phyloP scores from a whole-genome alignment of 2,113 vertebrate species.

The Suncus etruscus region DNA sequence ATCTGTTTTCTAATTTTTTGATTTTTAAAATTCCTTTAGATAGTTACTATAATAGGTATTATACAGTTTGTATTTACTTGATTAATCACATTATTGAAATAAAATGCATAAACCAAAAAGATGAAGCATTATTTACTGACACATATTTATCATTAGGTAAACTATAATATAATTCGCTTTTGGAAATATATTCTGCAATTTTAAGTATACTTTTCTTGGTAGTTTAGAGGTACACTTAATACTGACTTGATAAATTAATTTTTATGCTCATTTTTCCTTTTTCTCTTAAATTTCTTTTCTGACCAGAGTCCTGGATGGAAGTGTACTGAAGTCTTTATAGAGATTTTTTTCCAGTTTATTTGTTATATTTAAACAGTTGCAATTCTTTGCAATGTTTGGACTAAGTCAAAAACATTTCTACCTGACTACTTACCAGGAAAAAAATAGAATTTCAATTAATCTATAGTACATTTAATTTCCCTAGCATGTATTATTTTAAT shows the following conservation, averaged over 20 bases:
- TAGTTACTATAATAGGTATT: neutral
- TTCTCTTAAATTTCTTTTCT: neutral
- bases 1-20: neutral
- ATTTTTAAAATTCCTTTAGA: neutral
- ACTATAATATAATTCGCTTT: neutral
- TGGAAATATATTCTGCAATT: neutral
- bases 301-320: neutral
- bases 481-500: too few species aligned
- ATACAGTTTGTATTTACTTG: neutral
- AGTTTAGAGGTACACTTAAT: neutral
- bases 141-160: neutral
- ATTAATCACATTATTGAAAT: neutral
- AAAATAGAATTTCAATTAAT: neutral
- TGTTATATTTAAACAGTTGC: too few species aligned
- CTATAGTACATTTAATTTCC: neutral
- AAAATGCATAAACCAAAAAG: neutral
- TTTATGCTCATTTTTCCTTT: neutral
- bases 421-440: neutral
- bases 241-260: neutral
- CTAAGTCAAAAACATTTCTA: neutral
- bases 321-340: neutral
- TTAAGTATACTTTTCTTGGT: neutral
- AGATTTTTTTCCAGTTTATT: neutral
- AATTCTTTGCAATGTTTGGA: neutral
- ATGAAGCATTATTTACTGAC: neutral